Percentiles rank a stretch among this genome's conserved stretches.
Conservation (phyloP, 1,140 invertebrate genomes). For the Odontomachus brunneus region DNA sequence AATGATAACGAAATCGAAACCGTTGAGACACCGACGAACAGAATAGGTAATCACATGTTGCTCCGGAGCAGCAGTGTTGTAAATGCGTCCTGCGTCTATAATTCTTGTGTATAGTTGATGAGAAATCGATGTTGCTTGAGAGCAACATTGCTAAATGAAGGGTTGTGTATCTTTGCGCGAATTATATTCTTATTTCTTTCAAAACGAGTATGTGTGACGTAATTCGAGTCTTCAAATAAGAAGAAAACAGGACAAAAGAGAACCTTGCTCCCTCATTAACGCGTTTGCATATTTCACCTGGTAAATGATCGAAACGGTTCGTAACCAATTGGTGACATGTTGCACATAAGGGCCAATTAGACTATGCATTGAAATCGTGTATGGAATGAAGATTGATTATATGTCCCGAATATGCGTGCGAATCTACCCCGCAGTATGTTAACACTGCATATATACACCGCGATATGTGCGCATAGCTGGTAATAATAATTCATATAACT, state of each 20-base stretch:
- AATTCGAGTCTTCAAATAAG: not conserved
- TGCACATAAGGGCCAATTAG: constrained; percentile 35
- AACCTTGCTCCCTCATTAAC: not conserved
- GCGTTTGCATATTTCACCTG: no score
- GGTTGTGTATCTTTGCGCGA: no score
- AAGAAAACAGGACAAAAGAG: not conserved
- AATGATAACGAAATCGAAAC: no score
- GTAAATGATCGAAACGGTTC: constrained; percentile 14
- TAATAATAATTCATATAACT: constrained; percentile 37
- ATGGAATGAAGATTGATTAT: constrained; percentile 53
- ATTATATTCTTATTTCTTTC: no score
- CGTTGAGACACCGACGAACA: no score
- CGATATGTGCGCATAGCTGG: not conserved
- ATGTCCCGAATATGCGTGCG: constrained; percentile 40
- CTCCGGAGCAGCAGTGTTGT: no score
- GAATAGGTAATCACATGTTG: no score
- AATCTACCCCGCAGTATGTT: constrained; percentile 37
- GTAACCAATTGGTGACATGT: not conserved
- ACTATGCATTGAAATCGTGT: constrained; percentile 31
- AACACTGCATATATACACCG: constrained; percentile 23
- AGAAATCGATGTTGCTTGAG: no score
- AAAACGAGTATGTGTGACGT: not conserved
- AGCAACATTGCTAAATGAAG: no score
- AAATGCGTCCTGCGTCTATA: no score
- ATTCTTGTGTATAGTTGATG: no score